Percentiles rank a stretch among this genome's conserved stretches.
These are phyloP conservation scores for Darevskia nairensis DNA, from an alignment of 2,797 vertebrate species.

Conservation along the genomic window DNA sequence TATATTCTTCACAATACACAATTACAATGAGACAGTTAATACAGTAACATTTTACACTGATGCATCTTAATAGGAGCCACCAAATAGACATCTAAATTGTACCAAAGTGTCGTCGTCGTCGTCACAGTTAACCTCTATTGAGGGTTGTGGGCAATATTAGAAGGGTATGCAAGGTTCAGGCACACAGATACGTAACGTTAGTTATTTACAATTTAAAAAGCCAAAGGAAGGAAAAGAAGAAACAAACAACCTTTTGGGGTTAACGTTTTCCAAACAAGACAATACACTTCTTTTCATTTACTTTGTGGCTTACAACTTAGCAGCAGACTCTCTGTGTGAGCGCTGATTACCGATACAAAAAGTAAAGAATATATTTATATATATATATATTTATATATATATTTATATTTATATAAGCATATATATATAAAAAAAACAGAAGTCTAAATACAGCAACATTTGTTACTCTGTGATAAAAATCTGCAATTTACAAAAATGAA, in stretches of 20 bases:
- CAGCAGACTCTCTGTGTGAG: constrained; percentile 85
- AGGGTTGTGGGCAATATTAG: constrained; percentile 82
- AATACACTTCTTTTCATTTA: constrained; percentile 81
- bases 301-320: constrained; percentile 83
- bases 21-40: constrained; percentile 95
- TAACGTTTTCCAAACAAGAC: constrained; percentile 80
- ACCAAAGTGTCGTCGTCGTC: constrained; percentile 82
- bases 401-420: constrained; percentile 70
- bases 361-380: constrained; percentile 86
- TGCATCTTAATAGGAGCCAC: constrained; percentile 90
- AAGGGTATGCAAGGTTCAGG: constrained; percentile 93
- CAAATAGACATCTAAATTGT: constrained; percentile 88
- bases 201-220: constrained; percentile 85
- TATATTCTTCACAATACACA: constrained; percentile 95
- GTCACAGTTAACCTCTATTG: constrained; percentile 86
- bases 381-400: constrained; percentile 74
- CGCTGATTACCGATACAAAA: constrained; percentile 87
- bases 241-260: constrained; percentile 76
- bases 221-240: constrained; percentile 64
- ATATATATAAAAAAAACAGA: constrained; percentile 78
- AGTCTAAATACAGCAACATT: constrained; percentile 89
- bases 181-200: constrained; percentile 91
- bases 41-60: constrained; percentile 93
- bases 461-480: constrained; percentile 90
- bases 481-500: constrained; percentile 92